A percentile compares a stretch with the other conserved stretches of the same genome.
Conservation (phyloP, 2,888 invertebrate species). For the Pseudococcus jackbeardsleyi region DNA sequence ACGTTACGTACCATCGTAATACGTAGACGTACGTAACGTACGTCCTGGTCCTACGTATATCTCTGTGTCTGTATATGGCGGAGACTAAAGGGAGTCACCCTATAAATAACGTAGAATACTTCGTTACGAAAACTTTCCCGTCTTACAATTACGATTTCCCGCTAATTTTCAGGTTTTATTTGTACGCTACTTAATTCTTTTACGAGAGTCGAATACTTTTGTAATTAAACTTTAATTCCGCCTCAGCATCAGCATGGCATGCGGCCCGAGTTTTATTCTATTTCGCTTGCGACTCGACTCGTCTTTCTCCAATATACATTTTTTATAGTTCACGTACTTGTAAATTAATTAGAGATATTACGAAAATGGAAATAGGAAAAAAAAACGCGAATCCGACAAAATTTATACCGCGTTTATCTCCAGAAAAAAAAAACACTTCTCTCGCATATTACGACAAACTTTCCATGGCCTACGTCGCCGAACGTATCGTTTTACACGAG, state of each 20-base stretch:
- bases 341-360: slow-evolving; percentile 15
- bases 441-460: neutral
- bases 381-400: neutral
- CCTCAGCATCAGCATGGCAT: no score
- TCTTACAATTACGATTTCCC: slow-evolving; percentile 39
- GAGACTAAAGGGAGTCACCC: neutral
- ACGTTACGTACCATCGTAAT: no score
- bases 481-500: neutral
- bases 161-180: slow-evolving; percentile 42
- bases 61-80: no score
- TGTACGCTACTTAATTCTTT: slow-evolving; percentile 37
- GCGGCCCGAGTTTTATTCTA: neutral
- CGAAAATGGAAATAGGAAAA: neutral
- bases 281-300: neutral
- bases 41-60: no score
- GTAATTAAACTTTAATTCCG: slow-evolving; percentile 26
- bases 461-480: neutral
- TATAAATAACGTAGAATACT: slow-evolving; percentile 33
- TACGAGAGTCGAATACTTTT: slow-evolving; percentile 40
- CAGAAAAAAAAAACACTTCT: neutral
- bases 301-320: neutral
- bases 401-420: neutral
- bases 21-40: no score
- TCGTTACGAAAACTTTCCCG: slow-evolving; percentile 38
- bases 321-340: slow-evolving; percentile 23